Percentiles rank a stretch among this genome's conserved stretches.
phyloP scores from a whole-genome alignment of 2,888 invertebrate genomes.

The Erebia ligea region DNA sequence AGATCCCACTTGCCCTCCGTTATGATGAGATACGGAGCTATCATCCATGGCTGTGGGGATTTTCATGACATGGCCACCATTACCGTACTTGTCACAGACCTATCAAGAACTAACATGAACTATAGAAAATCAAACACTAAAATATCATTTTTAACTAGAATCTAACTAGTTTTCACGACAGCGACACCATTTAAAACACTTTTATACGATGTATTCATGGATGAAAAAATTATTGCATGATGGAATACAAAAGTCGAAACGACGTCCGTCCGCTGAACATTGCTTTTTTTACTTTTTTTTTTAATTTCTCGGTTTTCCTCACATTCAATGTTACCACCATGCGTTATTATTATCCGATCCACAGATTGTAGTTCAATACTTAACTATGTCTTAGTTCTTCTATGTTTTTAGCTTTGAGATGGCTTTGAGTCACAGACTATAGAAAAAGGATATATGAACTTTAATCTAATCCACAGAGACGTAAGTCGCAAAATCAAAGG shows the following conservation, averaged over 20 bases:
- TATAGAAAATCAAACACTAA: constrained; percentile 76
- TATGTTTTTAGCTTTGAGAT: no score
- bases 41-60: constrained; percentile 85
- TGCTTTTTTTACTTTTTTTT: constrained; percentile 66
- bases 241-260: constrained; percentile 82
- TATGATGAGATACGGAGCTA: constrained; percentile 84
- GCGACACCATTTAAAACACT: constrained; percentile 75
- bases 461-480: no score
- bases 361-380: no score
- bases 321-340: no score
- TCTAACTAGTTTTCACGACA: constrained; percentile 73
- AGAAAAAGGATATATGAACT: no score
- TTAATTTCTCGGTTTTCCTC: neutral
- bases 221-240: constrained; percentile 83
- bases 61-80: constrained; percentile 85
- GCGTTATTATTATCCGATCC: no score
- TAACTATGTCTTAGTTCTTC: no score
- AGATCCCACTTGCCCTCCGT: constrained; percentile 84
- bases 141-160: constrained; percentile 76
- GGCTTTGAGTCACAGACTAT: no score
- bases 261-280: constrained; percentile 78
- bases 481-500: no score
- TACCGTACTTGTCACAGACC: constrained; percentile 82
- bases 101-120: constrained; percentile 74
- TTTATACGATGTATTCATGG: constrained; percentile 78